Base-by-base conservation (phyloP, 2,113 vertebrate species). In the Colius striatus region DNA sequence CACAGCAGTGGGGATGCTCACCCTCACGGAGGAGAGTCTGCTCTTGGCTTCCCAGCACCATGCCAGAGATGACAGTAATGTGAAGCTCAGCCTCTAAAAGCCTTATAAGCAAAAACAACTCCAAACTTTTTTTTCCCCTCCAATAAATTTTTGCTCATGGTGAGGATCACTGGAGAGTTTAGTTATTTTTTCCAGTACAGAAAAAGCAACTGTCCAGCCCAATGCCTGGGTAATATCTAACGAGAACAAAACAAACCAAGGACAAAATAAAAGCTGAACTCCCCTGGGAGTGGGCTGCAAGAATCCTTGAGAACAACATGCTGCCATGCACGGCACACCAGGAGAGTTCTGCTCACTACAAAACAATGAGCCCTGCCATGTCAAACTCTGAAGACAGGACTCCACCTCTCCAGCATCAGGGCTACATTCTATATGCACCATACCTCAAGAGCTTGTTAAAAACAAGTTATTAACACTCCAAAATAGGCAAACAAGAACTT, bases 161-260 rank as follows among this genome's bases (percentile, higher is more conserved):
- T 5, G 0, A 83, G 76, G 77, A 83, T 50, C 89, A 80, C 67
- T 90, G 68, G 86, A 92, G 76, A 66, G 25, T 65, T 93, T 4
- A 79, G 58, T 65, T 83, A 66, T 76, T 88, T 94, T 95, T 95
- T 95, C 96, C 79, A 4, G 10, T 30, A 58, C 25, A 20, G 58
- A 92, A 61, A 92, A 55, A 11, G 1, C 86, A 80, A 82, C 67
- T 1, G 1, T 60, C 72, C 79, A 62, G 91, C 67, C 89, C 72
- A 29, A 68, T 3, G 83, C 16, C 94, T 95, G 86, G 50, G 57
- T 38, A 65, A 48, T 30, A 80, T 88, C 88, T 63, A 86, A 54
- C 58, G 21, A 36, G 76, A 94, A 41, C 26, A 65, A 80, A 85
- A 86, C 34, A 92, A 85, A 57, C 1, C 1, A 68, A 77, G 79